Base-by-base conservation (phyloP, 1,140 invertebrate species). In the Gryllus bimaculatus region DNA sequence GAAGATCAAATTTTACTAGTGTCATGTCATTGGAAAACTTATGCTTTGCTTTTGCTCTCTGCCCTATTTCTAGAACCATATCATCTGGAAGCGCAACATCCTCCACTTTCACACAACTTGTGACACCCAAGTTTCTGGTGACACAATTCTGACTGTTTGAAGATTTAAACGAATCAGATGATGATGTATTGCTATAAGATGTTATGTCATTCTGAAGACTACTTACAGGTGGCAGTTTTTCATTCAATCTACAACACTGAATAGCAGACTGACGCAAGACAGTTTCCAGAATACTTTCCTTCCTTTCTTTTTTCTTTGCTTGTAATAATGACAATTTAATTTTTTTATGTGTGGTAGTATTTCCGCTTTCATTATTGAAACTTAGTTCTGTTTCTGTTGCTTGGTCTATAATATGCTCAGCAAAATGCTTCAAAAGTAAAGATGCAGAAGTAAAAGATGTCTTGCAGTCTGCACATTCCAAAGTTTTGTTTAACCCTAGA, bases 371-470 rank as follows among this genome's bases (percentile, higher is more conserved):
- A 77, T 80, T n/a, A 12, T 78, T 77, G 54, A 39, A 47, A 8
- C 12, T 74, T 26, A 21, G 6, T 13, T 66, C 76, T 78, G 5
- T 15, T 49, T 47, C 73, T 73, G 79, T 79, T 75, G 81, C 26
- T 39, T 39, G 26, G 26, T 39, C 54, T 47, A 49, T 78, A 20
- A 82, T 81, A 80, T 85, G 84, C 78, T 82, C 75, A 39, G 82
- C 83, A 82, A 84, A 85, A 81, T 85, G 84, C 21, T 82, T 81
- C 47, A 85, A 81, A 12, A 85, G 81, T 66, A 80, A 81, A 15
- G 84, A 81, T n/a, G 84, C 84, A 20, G 83, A 83, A 76, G 81
- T 75, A 78, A 84, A 84, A 75, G n/a, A 79, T 79, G 77, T 78
- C 10, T 82, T 81, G 78, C 84, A 85, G 78, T 84, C 83, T 79